Base-by-base conservation (phyloP, 2,888 invertebrate genomes). In the Acronicta aceris region DNA sequence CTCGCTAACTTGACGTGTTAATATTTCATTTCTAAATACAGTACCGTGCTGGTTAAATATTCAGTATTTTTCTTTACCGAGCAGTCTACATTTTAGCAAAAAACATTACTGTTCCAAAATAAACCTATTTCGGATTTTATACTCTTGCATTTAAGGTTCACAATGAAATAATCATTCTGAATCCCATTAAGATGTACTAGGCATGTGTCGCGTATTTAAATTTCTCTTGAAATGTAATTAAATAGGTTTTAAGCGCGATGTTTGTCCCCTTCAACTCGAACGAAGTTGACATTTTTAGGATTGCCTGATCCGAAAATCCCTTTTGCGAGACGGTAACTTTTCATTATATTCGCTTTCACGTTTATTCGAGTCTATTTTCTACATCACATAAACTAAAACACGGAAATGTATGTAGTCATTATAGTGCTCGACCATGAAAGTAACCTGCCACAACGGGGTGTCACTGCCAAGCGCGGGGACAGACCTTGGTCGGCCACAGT, bases 391-490 rank as follows among this genome's bases (percentile, higher is more conserved):
- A 41, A 68, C 52, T 52, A 33, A 13, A 51, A 68, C 40, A 61
- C 56, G 70, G 56, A 74, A 70, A 49, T 55, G 45, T 53, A 57
- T 46, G 46, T 27, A 61, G 27, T 15, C 21, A 62, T 69, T 63
- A 43, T 41, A 5, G 41, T 36, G 15, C 25, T 25, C 30, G 71
- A 38, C 74, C 53, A 21, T 70, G 74, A 70, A 63, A 58, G 43
- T 66, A 61, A 59, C 61, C 33, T 55, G 30, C 21, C 10, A 72
- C 40, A 47, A 21, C 48, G 54, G 52, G 47, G 59, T 71, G 74
- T 67, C 76, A 78, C 73, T 78, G 76, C 64, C 76, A 71, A 70
- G 68, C 59, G 45, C 78, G 76, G 76, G 79, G 81, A 50, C 74
- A 53, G 48, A 62, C 69, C 73, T 77, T 74, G 71, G 36, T 15